Conservation (phyloP, 2,888 invertebrate species). For the Sarcophaga caerulescens region DNA sequence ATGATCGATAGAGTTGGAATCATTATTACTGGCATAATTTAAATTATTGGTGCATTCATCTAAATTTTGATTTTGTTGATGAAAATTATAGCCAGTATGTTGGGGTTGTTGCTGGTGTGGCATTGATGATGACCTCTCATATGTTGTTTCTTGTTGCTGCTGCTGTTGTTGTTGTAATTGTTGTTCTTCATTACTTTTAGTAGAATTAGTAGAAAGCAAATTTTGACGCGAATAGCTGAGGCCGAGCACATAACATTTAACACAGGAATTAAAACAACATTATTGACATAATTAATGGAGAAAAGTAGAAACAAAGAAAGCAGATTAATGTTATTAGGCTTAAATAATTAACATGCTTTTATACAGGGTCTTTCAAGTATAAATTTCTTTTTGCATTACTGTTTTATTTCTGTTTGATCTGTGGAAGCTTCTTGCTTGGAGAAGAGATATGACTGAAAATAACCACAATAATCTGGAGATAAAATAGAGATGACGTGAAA, state of each 20-base stretch:
- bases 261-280: conserved; percentile 51
- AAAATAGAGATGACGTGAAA: too few species aligned
- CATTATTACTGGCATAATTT: conserved; percentile 79
- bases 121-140: conserved; percentile 54
- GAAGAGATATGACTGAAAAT: too few species aligned
- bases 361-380: not conserved
- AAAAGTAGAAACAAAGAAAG: conserved; percentile 69
- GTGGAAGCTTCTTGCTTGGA: too few species aligned
- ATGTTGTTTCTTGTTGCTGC: conserved; percentile 79
- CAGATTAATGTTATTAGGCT: conserved; percentile 44
- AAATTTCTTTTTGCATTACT: too few species aligned
- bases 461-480: too few species aligned
- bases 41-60: conserved; percentile 81
- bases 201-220: conserved; percentile 86
- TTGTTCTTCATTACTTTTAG: conserved; percentile 88
- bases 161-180: conserved; percentile 75
- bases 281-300: conserved; percentile 30
- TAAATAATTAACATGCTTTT: conserved; percentile 40
- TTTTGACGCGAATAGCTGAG: conserved; percentile 93
- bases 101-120: conserved; percentile 63
- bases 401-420: too few species aligned
- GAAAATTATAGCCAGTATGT: conserved; percentile 61
- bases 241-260: not conserved
- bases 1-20: conserved; percentile 50
- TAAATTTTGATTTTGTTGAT: conserved; percentile 67